These are phyloP conservation scores for Acleris holmiana DNA, from an alignment of 2,888 invertebrate species.

Conservation along the genomic window DNA sequence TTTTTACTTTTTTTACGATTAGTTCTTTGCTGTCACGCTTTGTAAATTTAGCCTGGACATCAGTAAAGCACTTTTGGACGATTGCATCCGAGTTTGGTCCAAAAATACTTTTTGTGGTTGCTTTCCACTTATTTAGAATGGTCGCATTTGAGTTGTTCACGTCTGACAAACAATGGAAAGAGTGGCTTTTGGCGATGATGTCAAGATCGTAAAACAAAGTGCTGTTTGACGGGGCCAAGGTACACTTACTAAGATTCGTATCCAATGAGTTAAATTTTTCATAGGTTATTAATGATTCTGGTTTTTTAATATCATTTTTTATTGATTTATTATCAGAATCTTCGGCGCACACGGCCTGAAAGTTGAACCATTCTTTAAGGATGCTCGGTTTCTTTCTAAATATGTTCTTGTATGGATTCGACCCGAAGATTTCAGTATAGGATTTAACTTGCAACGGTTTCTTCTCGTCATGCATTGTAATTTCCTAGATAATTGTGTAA, in stretches of 20 bases:
- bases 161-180: constrained; percentile 60
- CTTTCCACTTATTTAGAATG: constrained; percentile 48
- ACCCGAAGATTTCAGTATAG: constrained; percentile 57
- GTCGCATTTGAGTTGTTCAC: constrained; percentile 51
- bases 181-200: constrained; percentile 65
- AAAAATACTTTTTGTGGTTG: constrained; percentile 47
- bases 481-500: not conserved
- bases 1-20: constrained; percentile 53
- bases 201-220: constrained; percentile 75
- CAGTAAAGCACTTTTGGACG: constrained; percentile 66
- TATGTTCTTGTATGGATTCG: constrained; percentile 46
- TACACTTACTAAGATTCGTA: constrained; percentile 51
- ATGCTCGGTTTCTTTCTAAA: constrained; percentile 41
- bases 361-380: not conserved
- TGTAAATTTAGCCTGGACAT: constrained; percentile 54
- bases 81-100: constrained; percentile 53
- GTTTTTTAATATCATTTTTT: not conserved
- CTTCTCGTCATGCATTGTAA: not conserved
- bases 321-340: not conserved
- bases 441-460: constrained; percentile 52
- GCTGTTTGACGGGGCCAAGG: constrained; percentile 59
- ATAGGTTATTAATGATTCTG: constrained; percentile 51
- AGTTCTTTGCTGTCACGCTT: constrained; percentile 52
- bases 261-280: constrained; percentile 62
- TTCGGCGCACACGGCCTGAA: not conserved